These are phyloP conservation scores for Carapus acus DNA, from an alignment of 2,797 vertebrate species.

Conservation along the genomic window DNA sequence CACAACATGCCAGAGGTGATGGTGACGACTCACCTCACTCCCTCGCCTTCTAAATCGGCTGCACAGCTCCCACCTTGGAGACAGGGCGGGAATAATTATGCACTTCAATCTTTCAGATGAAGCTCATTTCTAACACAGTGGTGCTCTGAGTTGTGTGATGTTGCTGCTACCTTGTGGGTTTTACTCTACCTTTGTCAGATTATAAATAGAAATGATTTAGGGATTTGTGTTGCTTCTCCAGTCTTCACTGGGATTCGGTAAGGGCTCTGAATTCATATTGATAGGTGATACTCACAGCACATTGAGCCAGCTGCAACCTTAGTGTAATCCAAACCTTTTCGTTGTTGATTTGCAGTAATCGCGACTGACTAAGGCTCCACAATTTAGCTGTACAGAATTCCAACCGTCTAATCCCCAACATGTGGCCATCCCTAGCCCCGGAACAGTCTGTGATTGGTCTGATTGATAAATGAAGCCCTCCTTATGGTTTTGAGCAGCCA, in stretches of 20 bases:
- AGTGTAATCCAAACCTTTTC: conserved; percentile 52
- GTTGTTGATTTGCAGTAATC: conserved; percentile 65
- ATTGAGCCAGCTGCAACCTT: conserved; percentile 35
- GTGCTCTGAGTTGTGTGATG: conserved; percentile 25
- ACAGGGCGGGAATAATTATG: conserved; percentile 56
- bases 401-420: conserved; percentile 67
- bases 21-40: conserved; percentile 75
- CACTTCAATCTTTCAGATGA: conserved; percentile 42
- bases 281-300: conserved; percentile 23
- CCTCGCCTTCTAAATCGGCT: conserved; percentile 48
- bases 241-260: not conserved
- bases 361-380: conserved; percentile 41
- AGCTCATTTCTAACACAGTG: conserved; percentile 41
- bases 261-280: conserved; percentile 22
- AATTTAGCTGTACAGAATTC: conserved; percentile 61
- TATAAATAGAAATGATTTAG: conserved; percentile 1
- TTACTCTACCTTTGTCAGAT: conserved; percentile 1
- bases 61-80: conserved; percentile 36
- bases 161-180: conserved; percentile 7
- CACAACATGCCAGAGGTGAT: conserved; percentile 91
- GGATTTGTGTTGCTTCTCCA: not conserved
- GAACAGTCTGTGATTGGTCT: conserved; percentile 75
- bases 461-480: conserved; percentile 79
- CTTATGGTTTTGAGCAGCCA: conserved; percentile 65
- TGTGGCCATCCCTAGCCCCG: conserved; percentile 68